These are phyloP conservation scores for Apodemia duryi DNA, from an alignment of 2,888 invertebrate genomes.

Conservation along the genomic window DNA sequence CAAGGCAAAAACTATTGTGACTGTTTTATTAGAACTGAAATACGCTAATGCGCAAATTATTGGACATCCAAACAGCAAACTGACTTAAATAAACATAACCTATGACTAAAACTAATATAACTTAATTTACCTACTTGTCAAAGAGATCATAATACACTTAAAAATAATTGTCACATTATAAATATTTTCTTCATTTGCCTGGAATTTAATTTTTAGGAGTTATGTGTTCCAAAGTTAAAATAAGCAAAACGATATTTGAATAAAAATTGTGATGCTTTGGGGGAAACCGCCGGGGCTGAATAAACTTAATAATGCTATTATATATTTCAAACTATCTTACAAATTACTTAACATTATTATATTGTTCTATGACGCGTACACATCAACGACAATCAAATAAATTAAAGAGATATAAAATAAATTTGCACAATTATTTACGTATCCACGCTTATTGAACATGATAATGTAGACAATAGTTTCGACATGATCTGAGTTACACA, in stretches of 20 bases:
- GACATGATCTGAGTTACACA: constrained; percentile 31
- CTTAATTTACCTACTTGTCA: constrained; percentile 59
- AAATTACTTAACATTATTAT: constrained; percentile 75
- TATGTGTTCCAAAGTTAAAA: constrained; percentile 21
- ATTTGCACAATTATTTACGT: constrained; percentile 52
- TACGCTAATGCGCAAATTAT: constrained; percentile 21
- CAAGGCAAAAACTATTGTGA: constrained; percentile 49
- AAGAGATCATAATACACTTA: constrained; percentile 79
- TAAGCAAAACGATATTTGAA: constrained; percentile 39
- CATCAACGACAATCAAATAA: constrained; percentile 57
- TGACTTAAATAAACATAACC: constrained; percentile 35
- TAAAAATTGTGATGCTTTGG: constrained; percentile 49
- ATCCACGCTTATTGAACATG: constrained; percentile 32
- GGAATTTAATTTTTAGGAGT: neutral
- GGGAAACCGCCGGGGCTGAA: constrained; percentile 43
- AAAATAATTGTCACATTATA: constrained; percentile 67
- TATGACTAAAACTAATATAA: constrained; percentile 55
- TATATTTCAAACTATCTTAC: constrained; percentile 69
- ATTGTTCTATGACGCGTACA: constrained; percentile 47
- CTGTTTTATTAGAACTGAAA: constrained; percentile 29
- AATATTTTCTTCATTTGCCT: constrained; percentile 27
- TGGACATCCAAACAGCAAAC: constrained; percentile 35
- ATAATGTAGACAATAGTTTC: constrained; percentile 24
- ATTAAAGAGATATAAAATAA: constrained; percentile 60
- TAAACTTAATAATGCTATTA: constrained; percentile 49